These are phyloP conservation scores for Alouatta palliata DNA, from an alignment of 2,113 vertebrate species.

Conservation along the genomic window DNA sequence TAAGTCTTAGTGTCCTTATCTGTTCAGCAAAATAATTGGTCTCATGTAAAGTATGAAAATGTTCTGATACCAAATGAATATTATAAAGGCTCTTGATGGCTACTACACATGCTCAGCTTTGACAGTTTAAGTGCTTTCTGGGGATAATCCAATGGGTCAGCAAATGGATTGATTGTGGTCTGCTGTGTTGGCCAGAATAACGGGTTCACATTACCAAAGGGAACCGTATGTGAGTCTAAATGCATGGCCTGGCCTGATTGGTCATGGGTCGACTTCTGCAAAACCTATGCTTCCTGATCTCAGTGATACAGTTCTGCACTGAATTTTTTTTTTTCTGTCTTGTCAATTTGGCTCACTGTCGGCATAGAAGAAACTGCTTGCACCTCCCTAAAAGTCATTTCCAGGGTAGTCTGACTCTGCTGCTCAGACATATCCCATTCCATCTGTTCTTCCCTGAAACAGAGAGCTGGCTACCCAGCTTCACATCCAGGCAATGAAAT, in stretches of 20 bases:
- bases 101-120: not conserved
- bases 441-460: slow-evolving; percentile 51
- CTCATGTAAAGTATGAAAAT: not conserved
- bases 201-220: not conserved
- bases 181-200: not conserved
- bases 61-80: not conserved
- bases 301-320: not conserved
- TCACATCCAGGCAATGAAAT: slow-evolving; percentile 50
- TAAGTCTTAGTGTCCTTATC: not conserved
- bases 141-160: not conserved
- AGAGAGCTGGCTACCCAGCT: slow-evolving; percentile 28
- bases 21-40: not conserved
- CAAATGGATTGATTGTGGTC: not conserved
- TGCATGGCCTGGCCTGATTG: not conserved
- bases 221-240: not conserved
- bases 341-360: slow-evolving; percentile 41
- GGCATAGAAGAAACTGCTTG: slow-evolving; percentile 28
- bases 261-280: not conserved
- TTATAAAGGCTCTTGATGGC: not conserved
- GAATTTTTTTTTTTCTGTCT: not conserved
- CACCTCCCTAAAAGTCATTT: slow-evolving; percentile 49
- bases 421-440: slow-evolving; percentile 15
- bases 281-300: slow-evolving; percentile 19
- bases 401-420: slow-evolving; percentile 52
- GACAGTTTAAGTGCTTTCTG: not conserved